Evolutionary conservation across 92 coral and sea anemone species (phyloP).

Genomic region (Desmophyllum pertusum): DNA sequence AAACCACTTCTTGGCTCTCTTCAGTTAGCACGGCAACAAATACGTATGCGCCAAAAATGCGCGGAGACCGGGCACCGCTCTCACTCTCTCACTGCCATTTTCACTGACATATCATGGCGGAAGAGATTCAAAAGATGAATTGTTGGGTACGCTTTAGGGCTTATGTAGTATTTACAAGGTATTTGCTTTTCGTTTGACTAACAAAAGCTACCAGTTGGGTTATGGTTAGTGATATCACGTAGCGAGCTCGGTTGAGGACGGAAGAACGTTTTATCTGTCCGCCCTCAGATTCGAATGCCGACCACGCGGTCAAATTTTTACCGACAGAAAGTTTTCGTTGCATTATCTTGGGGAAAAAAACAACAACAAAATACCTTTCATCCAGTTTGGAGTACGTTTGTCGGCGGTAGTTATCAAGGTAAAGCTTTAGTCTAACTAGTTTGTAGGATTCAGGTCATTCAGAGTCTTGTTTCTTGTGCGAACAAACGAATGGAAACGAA

Average conservation of each 20-base stretch:
- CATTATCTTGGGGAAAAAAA: background rate
- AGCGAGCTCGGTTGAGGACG: background rate
- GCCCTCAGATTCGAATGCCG: background rate
- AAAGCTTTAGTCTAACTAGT: too few relatives aligned
- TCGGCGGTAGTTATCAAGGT: background rate
- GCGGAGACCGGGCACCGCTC: slow-evolving; percentile 1
- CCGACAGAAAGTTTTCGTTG: background rate
- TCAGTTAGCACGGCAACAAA: background rate
- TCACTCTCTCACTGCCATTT: background rate
- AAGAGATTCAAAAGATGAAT: background rate
- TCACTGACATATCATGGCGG: background rate
- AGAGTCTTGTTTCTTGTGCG: too few relatives aligned
- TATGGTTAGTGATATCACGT: background rate
- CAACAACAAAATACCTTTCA: too few relatives aligned
- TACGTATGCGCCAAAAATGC: slow-evolving; percentile 1
- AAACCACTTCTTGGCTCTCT: background rate
- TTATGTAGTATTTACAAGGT: background rate
- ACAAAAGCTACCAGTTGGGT: slow-evolving; percentile 1
- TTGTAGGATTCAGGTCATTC: too few relatives aligned
- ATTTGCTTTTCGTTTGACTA: background rate
- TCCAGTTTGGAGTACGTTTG: background rate
- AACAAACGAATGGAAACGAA: background rate
- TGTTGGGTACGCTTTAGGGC: background rate
- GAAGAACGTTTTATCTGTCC: background rate
- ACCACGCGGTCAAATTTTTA: background rate